These are phyloP conservation scores for Crocidura indochinensis DNA, from an alignment of 2,797 vertebrate species.

Conservation along the genomic window DNA sequence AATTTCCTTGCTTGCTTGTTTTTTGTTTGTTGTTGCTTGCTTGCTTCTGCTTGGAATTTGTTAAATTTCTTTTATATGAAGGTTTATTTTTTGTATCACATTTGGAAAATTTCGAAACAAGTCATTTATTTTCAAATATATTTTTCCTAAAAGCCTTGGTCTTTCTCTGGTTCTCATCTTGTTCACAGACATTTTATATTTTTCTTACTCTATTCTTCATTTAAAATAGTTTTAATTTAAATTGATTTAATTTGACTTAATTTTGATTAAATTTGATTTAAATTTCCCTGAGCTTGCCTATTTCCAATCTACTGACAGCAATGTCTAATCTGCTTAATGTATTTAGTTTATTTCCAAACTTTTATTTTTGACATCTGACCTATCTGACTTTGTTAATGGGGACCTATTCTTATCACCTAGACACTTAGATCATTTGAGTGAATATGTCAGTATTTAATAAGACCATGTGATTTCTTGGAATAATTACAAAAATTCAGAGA, in stretches of 20 bases:
- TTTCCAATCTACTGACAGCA: no score
- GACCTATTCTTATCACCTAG: neutral
- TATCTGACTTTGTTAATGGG: neutral
- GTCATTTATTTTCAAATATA: neutral
- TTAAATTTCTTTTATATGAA: neutral
- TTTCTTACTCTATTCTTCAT: neutral
- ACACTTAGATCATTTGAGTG: neutral
- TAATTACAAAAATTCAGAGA: neutral
- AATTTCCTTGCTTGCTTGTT: neutral
- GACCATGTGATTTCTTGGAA: neutral
- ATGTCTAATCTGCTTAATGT: neutral
- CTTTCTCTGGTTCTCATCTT: neutral
- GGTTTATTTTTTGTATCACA: neutral
- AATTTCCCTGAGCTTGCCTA: neutral
- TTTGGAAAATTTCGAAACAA: neutral
- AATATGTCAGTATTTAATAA: neutral
- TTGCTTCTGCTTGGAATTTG: slow-evolving; percentile 9
- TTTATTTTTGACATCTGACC: neutral
- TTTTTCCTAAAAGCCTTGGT: neutral
- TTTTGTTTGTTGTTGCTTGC: no score
- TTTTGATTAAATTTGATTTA: neutral
- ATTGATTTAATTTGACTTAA: no score
- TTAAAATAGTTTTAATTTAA: neutral
- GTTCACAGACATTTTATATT: neutral
- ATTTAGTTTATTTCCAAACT: neutral